phyloP scores from a whole-genome alignment of 2,888 invertebrate genomes.

The Ypsolopha sequella region DNA sequence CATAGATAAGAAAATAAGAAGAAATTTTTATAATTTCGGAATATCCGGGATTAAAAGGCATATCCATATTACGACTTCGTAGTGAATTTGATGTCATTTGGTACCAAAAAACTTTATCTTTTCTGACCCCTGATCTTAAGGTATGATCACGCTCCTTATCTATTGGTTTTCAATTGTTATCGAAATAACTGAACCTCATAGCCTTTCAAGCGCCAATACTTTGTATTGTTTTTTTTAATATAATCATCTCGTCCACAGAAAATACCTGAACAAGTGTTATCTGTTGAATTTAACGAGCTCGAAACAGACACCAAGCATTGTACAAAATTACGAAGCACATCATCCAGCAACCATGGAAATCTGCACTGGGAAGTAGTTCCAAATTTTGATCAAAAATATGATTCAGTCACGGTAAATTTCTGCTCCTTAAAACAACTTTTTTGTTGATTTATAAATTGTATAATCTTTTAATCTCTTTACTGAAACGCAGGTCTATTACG shows the following conservation, averaged over 20 bases:
- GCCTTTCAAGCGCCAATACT: no score
- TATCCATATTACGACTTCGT: no score
- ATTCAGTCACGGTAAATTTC: slow-evolving; percentile 16
- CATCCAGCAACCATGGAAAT: slow-evolving; percentile 18
- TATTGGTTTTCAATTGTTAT: no score
- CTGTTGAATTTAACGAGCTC: slow-evolving; percentile 9
- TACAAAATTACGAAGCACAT: slow-evolving; percentile 12
- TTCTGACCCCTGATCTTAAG: no score
- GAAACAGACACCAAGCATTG: neutral
- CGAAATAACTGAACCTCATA: no score
- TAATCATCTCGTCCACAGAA: slow-evolving; percentile 9
- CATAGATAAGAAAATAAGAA: no score
- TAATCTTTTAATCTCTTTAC: no score
- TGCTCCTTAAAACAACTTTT: neutral
- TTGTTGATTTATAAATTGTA: neutral
- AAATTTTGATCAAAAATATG: slow-evolving; percentile 6
- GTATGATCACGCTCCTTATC: no score
- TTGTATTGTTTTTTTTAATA: neutral
- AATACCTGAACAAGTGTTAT: slow-evolving; percentile 20
- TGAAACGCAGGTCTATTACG: slow-evolving; percentile 25
- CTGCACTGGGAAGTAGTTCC: slow-evolving; percentile 21
- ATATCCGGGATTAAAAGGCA: no score
- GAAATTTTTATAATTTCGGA: no score
- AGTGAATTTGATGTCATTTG: no score
- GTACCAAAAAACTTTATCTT: no score